Evolutionary conservation across 2,888 invertebrate genomes (phyloP).

Genomic region (Limnephilus rhombicus): DNA sequence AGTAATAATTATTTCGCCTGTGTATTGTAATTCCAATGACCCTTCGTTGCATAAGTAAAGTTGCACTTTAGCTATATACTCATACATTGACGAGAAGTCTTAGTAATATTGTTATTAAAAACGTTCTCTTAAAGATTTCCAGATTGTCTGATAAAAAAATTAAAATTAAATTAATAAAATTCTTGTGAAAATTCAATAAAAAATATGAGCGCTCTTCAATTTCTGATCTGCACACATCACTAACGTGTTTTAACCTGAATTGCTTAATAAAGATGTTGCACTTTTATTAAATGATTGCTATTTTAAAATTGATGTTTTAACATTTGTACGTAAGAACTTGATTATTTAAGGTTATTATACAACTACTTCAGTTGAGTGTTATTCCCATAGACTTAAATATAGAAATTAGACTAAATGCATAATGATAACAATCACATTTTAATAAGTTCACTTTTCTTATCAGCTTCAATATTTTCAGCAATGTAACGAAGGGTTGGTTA

Average conservation of each 20-base stretch:
- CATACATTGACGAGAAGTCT: not conserved
- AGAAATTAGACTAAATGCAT: not conserved
- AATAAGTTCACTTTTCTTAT: not conserved
- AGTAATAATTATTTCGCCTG: conserved; percentile 16
- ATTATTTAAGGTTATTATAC: not conserved
- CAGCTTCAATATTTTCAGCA: not conserved
- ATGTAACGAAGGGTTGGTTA: conserved; percentile 43
- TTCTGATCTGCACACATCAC: not conserved
- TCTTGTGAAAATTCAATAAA: not conserved
- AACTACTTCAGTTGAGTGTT: not conserved
- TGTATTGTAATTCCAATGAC: conserved; percentile 14
- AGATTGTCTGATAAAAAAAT: no score
- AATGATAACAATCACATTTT: not conserved
- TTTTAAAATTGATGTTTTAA: not conserved
- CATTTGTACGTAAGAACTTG: not conserved
- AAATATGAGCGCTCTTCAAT: not conserved
- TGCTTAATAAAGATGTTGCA: not conserved
- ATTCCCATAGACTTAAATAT: not conserved
- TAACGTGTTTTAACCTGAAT: not conserved
- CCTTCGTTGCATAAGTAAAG: conserved; percentile 25
- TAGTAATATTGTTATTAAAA: not conserved
- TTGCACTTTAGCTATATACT: not conserved
- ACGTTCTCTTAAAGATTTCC: no score
- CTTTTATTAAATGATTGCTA: not conserved
- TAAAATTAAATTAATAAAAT: not conserved